Percentiles rank a stretch among this genome's conserved stretches.
phyloP scores from a whole-genome alignment of 2,113 vertebrate species.

The Cottus gobio region DNA sequence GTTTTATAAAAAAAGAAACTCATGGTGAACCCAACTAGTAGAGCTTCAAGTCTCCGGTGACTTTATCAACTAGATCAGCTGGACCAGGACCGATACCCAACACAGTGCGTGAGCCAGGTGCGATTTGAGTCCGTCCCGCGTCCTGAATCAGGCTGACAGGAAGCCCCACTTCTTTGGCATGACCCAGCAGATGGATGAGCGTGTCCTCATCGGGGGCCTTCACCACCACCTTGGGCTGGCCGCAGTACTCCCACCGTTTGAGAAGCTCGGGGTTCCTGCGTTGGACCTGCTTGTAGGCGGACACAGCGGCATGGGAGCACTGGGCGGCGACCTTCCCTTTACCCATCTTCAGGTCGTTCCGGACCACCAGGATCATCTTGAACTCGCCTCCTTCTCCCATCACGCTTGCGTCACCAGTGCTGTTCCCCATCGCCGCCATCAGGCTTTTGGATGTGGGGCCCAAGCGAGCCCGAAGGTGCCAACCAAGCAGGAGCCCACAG shows the following conservation, averaged over 20 bases:
- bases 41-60: slow-evolving; percentile 94
- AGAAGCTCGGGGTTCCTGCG: slow-evolving; percentile 90
- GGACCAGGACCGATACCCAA: slow-evolving; percentile 93
- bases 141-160: slow-evolving; percentile 95
- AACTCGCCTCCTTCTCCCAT: slow-evolving; percentile 93
- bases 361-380: slow-evolving; percentile 94
- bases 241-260: slow-evolving; percentile 94
- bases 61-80: slow-evolving; percentile 88
- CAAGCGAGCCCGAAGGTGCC: slow-evolving; percentile 85
- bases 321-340: slow-evolving; percentile 97
- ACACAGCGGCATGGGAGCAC: slow-evolving; percentile 95
- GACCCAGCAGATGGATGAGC: slow-evolving; percentile 85
- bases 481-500: slow-evolving; percentile 90
- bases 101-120: slow-evolving; percentile 93
- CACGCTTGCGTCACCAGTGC: slow-evolving; percentile 71
- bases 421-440: not conserved
- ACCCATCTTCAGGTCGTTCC: slow-evolving; percentile 96
- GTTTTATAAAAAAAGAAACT: slow-evolving; percentile 40
- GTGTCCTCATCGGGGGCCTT: slow-evolving; percentile 90
- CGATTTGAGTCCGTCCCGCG: slow-evolving; percentile 95
- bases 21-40: slow-evolving; percentile 77
- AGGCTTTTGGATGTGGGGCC: slow-evolving; percentile 14
- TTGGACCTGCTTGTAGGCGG: slow-evolving; percentile 92
- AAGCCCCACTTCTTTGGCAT: slow-evolving; percentile 88
- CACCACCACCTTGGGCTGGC: slow-evolving; percentile 96